Percentiles rank a stretch among this genome's conserved stretches.
Conservation (phyloP, 2,113 vertebrate species). For the Amphilophus citrinellus region DNA sequence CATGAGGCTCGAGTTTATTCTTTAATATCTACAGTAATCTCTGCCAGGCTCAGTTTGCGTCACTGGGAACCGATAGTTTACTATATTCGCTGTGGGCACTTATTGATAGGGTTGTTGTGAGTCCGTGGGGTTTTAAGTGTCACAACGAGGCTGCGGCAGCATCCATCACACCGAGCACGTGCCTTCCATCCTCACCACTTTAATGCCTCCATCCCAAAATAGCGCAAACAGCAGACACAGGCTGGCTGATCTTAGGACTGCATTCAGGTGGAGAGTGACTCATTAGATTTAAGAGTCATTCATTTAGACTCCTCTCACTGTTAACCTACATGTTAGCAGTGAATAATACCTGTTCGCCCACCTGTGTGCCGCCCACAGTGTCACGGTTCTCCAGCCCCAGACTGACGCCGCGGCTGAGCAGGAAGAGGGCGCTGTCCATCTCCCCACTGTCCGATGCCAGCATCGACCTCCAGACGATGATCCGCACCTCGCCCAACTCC, state of each 20-base stretch:
- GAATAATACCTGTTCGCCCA: slow-evolving; percentile 2
- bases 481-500: slow-evolving; percentile 97
- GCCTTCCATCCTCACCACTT: neutral
- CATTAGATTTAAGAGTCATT: neutral
- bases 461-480: slow-evolving; percentile 99
- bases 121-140: neutral
- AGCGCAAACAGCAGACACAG: neutral
- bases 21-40: slow-evolving; percentile 5
- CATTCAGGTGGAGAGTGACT: slow-evolving; percentile 3
- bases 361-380: slow-evolving; percentile 77
- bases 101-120: slow-evolving; percentile 5
- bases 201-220: slow-evolving; percentile 5
- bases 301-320: neutral
- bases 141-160: neutral
- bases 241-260: neutral
- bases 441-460: slow-evolving; percentile 96
- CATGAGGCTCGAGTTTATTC: neutral
- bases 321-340: neutral
- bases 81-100: slow-evolving; percentile 2
- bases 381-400: slow-evolving; percentile 95
- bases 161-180: neutral
- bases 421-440: slow-evolving; percentile 95
- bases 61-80: neutral
- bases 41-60: neutral
- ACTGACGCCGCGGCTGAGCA: slow-evolving; percentile 91